A percentile compares a stretch with the other conserved stretches of the same genome.
phyloP scores from a whole-genome alignment of 1,140 invertebrate genomes.

The Patella vulgata region DNA sequence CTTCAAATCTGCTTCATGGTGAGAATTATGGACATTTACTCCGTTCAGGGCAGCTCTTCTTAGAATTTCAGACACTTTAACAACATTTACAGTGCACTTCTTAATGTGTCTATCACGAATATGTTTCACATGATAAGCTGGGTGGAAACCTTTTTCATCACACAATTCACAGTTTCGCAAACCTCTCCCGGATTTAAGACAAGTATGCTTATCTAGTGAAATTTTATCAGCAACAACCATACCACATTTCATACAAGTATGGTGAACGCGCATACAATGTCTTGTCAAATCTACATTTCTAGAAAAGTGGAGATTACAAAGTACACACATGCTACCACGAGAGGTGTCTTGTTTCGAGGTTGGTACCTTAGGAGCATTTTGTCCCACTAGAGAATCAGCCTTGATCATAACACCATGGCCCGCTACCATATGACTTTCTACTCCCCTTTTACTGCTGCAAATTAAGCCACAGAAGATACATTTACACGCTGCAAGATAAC shows the following conservation, averaged over 20 bases:
- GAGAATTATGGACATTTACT: no score
- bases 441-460: conserved; percentile 36
- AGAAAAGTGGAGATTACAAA: conserved; percentile 54
- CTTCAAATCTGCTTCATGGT: no score
- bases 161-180: conserved; percentile 47
- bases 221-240: conserved; percentile 53
- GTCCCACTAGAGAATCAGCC: conserved; percentile 24
- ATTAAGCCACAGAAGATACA: conserved; percentile 58
- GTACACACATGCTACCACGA: conserved; percentile 55
- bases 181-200: conserved; percentile 38
- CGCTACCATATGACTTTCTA: conserved; percentile 53
- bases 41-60: no score
- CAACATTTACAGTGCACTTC: conserved; percentile 48
- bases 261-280: conserved; percentile 56
- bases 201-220: conserved; percentile 47
- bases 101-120: conserved; percentile 49
- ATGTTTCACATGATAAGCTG: conserved; percentile 53
- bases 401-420: conserved; percentile 56
- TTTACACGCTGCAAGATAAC: conserved; percentile 41
- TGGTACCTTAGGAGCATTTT: neutral
- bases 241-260: conserved; percentile 57
- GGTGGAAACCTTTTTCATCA: conserved; percentile 47
- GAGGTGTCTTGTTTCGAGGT: conserved; percentile 2
- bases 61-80: no score
- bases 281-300: conserved; percentile 59